Percentiles rank a stretch among this genome's conserved stretches.
These are phyloP conservation scores for Druceiella hillmani DNA, from an alignment of 2,888 invertebrate genomes.

Conservation along the genomic window DNA sequence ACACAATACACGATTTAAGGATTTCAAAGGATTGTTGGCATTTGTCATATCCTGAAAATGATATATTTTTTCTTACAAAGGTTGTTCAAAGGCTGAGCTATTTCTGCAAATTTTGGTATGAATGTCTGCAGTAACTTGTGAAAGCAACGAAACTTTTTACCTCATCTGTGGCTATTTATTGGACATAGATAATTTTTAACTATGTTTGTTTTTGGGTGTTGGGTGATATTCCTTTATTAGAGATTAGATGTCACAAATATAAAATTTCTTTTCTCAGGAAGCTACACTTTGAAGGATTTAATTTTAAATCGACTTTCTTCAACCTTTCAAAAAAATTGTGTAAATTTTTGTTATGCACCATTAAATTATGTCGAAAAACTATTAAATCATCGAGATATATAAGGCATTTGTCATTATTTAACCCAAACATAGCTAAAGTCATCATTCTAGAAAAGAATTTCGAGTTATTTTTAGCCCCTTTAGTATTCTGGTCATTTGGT, in stretches of 20 bases:
- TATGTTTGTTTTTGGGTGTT: conserved; percentile 7
- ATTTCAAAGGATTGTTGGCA: too few relatives aligned
- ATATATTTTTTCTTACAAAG: conserved; percentile 6
- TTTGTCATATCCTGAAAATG: too few relatives aligned
- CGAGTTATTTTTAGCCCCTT: conserved; percentile 15
- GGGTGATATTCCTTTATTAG: conserved; percentile 7
- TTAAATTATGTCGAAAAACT: conserved; percentile 9
- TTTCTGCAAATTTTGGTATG: conserved; percentile 9
- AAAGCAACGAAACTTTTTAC: conserved; percentile 4
- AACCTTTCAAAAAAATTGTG: conserved; percentile 6
- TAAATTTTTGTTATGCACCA: conserved; percentile 11
- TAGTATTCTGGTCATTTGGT: conserved; percentile 14
- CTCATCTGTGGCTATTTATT: conserved; percentile 4
- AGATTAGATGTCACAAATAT: conserved; percentile 12
- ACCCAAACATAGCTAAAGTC: conserved; percentile 8
- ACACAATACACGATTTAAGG: too few relatives aligned
- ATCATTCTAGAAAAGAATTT: conserved; percentile 8
- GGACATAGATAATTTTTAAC: conserved; percentile 7
- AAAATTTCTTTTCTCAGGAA: conserved; percentile 10
- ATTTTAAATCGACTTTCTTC: conserved; percentile 10
- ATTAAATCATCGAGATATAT: conserved; percentile 13
- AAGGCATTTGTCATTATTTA: conserved; percentile 9
- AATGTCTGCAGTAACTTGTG: conserved; percentile 7
- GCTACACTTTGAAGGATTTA: conserved; percentile 11
- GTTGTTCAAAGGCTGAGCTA: conserved; percentile 7